phyloP scores from a whole-genome alignment of 2,888 invertebrate genomes.

The Gymnosoma rotundatum region DNA sequence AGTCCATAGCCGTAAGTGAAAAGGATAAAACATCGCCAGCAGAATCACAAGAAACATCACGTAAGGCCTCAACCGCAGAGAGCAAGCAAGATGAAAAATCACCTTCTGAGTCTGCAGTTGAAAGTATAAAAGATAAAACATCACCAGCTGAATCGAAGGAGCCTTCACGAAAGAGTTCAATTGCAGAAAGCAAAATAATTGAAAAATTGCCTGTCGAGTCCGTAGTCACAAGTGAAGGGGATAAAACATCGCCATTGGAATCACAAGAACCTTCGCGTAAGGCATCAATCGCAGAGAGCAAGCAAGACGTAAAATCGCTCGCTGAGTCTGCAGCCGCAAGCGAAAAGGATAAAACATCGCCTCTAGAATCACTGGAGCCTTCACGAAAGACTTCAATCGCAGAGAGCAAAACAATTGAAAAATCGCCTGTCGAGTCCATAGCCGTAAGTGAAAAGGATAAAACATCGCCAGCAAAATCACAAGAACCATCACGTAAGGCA shows the following conservation, averaged over 20 bases:
- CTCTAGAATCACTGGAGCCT: constrained; percentile 57
- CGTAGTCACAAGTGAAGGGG: no score
- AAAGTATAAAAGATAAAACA: constrained; percentile 40
- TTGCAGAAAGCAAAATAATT: no score
- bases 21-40: constrained; percentile 54
- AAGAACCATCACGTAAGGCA: background rate
- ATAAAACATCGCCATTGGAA: no score
- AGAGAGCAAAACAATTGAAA: no score
- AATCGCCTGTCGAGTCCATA: constrained; percentile 59
- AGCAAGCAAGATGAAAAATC: constrained; percentile 62
- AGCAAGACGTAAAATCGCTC: constrained; percentile 28
- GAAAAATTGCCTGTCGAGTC: no score
- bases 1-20: constrained; percentile 52
- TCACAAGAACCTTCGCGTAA: no score
- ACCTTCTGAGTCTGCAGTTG: constrained; percentile 59
- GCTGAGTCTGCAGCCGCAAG: constrained; percentile 57
- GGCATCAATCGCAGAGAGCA: no score
- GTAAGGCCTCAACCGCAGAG: constrained; percentile 51
- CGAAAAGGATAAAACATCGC: constrained; percentile 56
- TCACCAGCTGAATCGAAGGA: constrained; percentile 23
- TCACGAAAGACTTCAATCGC: no score
- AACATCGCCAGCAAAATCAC: constrained; percentile 15
- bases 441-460: constrained; percentile 49
- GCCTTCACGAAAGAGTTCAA: no score
- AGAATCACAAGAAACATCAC: constrained; percentile 62